These are phyloP conservation scores for Bradypus variegatus DNA, from an alignment of 2,797 vertebrate genomes.

Conservation along the genomic window DNA sequence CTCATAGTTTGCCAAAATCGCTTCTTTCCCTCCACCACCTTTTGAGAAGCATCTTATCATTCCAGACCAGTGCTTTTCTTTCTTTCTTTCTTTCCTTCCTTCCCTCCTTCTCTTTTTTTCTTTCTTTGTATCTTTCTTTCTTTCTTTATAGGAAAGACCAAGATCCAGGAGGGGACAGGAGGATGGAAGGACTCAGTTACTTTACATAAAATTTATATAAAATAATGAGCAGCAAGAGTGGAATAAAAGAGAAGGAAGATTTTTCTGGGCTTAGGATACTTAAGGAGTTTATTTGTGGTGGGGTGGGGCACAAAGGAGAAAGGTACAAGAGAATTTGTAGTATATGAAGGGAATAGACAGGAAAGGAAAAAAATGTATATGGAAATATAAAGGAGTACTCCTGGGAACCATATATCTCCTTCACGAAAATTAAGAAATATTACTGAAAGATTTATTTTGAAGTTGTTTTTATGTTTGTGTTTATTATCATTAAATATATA, in stretches of 20 bases:
- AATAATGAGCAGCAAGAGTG: background rate
- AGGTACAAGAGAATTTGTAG: background rate
- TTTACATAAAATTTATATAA: background rate
- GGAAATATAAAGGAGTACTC: background rate
- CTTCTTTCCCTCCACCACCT: background rate
- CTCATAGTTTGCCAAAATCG: background rate
- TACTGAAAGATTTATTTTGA: background rate
- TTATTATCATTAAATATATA: background rate
- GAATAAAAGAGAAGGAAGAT: too few species aligned
- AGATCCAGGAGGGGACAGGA: background rate
- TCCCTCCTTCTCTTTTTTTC: too few species aligned
- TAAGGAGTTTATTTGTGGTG: background rate
- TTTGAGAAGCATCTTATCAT: background rate
- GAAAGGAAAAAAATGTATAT: background rate
- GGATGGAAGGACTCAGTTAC: background rate
- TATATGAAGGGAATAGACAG: background rate
- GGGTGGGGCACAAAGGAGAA: background rate
- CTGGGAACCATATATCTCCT: background rate
- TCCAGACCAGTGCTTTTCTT: background rate
- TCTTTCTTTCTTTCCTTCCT: too few species aligned
- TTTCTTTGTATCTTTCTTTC: too few species aligned
- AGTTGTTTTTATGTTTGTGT: background rate
- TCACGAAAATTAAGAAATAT: background rate
- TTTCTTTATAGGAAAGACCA: background rate
- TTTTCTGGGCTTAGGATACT: background rate